Base-by-base conservation (phyloP, 2,888 invertebrate genomes). In the Dendrolimus pini region DNA sequence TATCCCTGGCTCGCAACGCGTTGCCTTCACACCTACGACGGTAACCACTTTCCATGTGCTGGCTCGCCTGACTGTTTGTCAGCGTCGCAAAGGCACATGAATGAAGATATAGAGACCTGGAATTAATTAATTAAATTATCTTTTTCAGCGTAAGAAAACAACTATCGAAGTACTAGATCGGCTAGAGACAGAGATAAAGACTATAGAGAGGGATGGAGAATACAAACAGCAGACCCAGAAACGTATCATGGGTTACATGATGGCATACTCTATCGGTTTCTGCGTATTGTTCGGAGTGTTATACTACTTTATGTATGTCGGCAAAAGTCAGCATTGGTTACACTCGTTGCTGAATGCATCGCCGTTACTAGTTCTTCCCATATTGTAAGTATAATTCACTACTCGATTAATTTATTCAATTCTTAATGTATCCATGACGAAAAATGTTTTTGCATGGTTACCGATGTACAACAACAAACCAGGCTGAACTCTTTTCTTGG, bases 181-280 rank as follows among this genome's bases (percentile, higher is more conserved):
- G 61, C 91, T 97, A 62, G 96, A 96, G 82, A 91, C 92, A 85
- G 94, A 97, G 77, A 97, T 98, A 57, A 93, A 93, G 70, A 91
- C 93, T 52, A 95, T 98, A 59, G 96, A 98, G 77, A 93, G 94
- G 74, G 96, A 95, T 89, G 94, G 95, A 14, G 92, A 94, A 57
- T 93, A 93, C 74, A 97, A 97, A 30, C 95, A 97, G 77, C 93
- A 95, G 74, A 93, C 93, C 54, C 96, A 96, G 79, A 96, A 96
- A 76, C 93, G 94, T 56, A 94, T 97, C 63, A 94, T 97, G 56
- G 96, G 96, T 54, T 94, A 95, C 69, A 93, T 98, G 57, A 92
- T 93, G 82, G 92, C 92, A 61, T 93, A 94, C 66, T 94, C 95
- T 3, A 93, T 95, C 53, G 94, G 93, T 12, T 60, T 95, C 6